These are phyloP conservation scores for Lycocerus yunnanus DNA, from an alignment of 2,888 invertebrate genomes.

Conservation along the genomic window DNA sequence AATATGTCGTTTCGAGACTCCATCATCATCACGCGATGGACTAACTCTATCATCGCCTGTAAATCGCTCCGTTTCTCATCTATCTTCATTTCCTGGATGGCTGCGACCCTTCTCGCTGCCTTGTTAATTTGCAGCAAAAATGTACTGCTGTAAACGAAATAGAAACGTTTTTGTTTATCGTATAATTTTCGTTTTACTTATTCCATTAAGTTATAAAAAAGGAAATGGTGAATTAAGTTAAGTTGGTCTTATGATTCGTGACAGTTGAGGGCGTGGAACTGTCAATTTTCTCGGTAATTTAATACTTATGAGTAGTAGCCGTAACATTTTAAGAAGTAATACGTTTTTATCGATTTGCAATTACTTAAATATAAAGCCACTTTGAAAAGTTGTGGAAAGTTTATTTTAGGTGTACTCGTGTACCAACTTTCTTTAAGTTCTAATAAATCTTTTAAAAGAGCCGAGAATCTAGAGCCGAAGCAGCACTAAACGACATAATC, in stretches of 20 bases:
- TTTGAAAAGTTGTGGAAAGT: constrained; percentile 10
- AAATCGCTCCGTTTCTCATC: constrained; percentile 40
- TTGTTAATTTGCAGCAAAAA: constrained; percentile 45
- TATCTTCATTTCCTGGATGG: constrained; percentile 46
- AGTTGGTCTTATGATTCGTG: constrained; percentile 38
- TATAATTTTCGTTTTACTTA: constrained; percentile 33
- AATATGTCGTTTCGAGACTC: constrained; percentile 37
- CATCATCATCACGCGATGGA: constrained; percentile 31
- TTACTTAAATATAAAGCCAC: not conserved
- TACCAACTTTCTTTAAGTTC: constrained; percentile 19
- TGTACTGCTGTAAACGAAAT: constrained; percentile 44
- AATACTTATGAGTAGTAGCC: constrained; percentile 19
- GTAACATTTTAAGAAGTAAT: constrained; percentile 10
- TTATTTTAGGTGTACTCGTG: constrained; percentile 19
- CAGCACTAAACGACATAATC: constrained; percentile 47
- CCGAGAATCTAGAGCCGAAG: constrained; percentile 34
- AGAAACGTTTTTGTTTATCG: constrained; percentile 38
- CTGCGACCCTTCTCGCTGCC: constrained; percentile 39
- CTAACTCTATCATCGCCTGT: constrained; percentile 27
- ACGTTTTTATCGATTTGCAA: constrained; percentile 5
- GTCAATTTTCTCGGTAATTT: constrained; percentile 19
- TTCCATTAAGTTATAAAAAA: constrained; percentile 35
- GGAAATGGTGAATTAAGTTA: constrained; percentile 38
- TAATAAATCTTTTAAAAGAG: constrained; percentile 30
- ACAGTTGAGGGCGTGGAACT: constrained; percentile 31